Evolutionary conservation across 2,113 vertebrate genomes (phyloP).

Genomic region (Eretmochelys imbricata): DNA sequence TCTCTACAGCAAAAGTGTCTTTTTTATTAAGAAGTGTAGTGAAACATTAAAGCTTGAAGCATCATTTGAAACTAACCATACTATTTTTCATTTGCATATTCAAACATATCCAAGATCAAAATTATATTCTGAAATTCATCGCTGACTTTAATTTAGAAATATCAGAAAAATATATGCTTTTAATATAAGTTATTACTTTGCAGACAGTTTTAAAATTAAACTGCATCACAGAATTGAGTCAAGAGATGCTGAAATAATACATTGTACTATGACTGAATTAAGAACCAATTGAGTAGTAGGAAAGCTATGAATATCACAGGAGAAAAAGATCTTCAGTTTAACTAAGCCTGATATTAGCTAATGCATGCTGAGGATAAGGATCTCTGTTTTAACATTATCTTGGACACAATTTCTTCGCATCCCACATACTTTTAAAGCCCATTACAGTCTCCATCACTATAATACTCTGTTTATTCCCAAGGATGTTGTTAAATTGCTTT

Average conservation of each 20-base stretch:
- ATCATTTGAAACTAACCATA: background rate
- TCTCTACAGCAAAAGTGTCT: background rate
- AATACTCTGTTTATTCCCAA: background rate
- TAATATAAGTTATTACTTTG: background rate
- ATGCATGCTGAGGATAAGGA: background rate
- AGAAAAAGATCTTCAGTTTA: background rate
- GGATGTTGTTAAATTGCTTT: background rate
- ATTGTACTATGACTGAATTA: background rate
- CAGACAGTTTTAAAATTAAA: constrained; percentile 33
- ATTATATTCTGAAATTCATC: background rate
- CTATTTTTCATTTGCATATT: background rate
- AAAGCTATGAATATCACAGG: background rate
- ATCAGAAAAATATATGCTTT: background rate
- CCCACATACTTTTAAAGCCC: background rate
- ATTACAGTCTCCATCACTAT: background rate
- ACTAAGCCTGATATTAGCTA: background rate
- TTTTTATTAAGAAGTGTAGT: background rate
- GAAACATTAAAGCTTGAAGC: constrained; percentile 8
- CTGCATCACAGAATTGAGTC: background rate
- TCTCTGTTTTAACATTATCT: background rate
- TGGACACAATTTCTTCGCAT: background rate
- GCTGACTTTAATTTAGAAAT: background rate
- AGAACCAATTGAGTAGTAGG: background rate
- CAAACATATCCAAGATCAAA: background rate
- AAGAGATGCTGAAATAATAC: background rate